Evolutionary conservation across 2,113 vertebrate species (phyloP).

Genomic region (Amblyornis subalaris): DNA sequence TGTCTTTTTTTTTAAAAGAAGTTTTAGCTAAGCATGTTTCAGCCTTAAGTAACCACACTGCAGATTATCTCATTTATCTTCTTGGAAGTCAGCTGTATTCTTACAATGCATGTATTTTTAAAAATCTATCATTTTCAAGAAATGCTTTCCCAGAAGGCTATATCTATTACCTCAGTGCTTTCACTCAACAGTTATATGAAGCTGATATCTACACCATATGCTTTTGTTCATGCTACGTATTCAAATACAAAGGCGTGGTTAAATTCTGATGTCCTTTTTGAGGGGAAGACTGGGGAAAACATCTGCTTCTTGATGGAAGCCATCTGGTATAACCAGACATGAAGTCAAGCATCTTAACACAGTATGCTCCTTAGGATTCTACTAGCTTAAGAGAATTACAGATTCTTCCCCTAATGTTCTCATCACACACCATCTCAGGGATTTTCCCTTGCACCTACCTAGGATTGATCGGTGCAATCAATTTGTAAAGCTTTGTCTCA

Average conservation of each 20-base stretch:
- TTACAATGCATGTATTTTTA: not conserved
- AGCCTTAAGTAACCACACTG: not conserved
- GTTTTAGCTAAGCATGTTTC: not conserved
- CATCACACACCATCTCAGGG: not conserved
- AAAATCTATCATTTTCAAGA: not conserved
- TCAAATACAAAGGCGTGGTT: conserved; percentile 29
- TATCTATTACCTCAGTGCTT: not conserved
- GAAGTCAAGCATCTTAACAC: conserved; percentile 17
- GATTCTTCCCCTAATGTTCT: not conserved
- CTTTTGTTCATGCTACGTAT: not conserved
- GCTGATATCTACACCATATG: not conserved
- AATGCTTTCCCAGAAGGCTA: not conserved
- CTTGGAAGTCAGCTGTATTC: not conserved
- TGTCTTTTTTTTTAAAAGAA: not conserved
- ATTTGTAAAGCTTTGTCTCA: conserved; percentile 46
- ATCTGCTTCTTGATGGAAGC: conserved; percentile 59
- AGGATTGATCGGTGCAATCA: conserved; percentile 44
- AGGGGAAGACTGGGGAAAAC: conserved; percentile 32
- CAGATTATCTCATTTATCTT: not conserved
- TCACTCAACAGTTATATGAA: not conserved
- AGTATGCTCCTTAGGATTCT: not conserved
- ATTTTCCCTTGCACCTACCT: not conserved
- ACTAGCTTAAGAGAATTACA: not conserved
- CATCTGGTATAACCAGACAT: conserved; percentile 57
- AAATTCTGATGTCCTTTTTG: conserved; percentile 39